Percentiles rank a stretch among this genome's conserved stretches.
These are phyloP conservation scores for Chunga burmeisteri DNA, from an alignment of 2,113 vertebrate genomes.

Conservation along the genomic window DNA sequence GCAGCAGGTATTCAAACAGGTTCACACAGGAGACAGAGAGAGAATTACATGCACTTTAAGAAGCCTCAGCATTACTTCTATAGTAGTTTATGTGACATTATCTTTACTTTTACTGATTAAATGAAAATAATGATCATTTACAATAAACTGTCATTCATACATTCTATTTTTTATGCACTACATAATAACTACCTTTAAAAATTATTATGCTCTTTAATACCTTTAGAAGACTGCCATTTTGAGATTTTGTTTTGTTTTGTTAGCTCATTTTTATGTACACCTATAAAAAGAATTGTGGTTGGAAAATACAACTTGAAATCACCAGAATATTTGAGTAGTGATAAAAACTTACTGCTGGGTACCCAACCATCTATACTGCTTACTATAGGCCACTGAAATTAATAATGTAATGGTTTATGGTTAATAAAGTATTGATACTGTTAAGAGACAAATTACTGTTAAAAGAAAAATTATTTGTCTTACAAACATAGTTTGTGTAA, in stretches of 20 bases:
- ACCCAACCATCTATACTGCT: not conserved
- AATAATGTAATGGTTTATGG: constrained; percentile 43
- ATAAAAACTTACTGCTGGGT: constrained; percentile 19
- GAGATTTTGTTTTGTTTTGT: not conserved
- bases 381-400: constrained; percentile 26
- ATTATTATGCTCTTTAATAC: not conserved
- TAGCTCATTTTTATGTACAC: not conserved
- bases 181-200: not conserved
- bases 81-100: not conserved
- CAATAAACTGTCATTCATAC: not conserved
- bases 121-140: not conserved
- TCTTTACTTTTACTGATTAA: not conserved
- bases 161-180: not conserved
- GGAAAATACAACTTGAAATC: not conserved
- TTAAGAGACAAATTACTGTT: constrained; percentile 48
- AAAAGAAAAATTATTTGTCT: constrained; percentile 8
- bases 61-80: not conserved
- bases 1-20: not conserved
- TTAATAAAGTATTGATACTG: constrained; percentile 51
- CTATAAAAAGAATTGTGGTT: not conserved
- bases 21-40: not conserved
- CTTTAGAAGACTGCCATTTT: not conserved
- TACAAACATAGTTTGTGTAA: not conserved
- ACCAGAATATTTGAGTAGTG: not conserved
- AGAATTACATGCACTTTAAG: not conserved